Conservation (phyloP, 1,140 invertebrate genomes). For the Drosophila ironensis region DNA sequence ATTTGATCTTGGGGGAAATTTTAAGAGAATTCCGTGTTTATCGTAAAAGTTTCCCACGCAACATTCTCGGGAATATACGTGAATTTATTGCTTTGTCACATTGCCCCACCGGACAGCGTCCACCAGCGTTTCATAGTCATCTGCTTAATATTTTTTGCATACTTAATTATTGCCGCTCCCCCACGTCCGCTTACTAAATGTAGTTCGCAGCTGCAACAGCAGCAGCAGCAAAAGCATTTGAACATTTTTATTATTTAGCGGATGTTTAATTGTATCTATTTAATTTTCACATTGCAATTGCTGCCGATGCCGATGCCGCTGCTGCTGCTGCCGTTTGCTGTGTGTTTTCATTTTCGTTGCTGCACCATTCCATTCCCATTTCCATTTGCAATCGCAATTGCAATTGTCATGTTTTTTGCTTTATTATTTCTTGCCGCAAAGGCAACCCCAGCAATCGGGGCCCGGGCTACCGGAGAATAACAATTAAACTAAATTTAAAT, state of each 20-base stretch:
- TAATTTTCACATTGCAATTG: constrained; percentile 79
- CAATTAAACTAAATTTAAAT: constrained; percentile 82
- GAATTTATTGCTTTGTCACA: constrained; percentile 41
- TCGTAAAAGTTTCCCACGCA: constrained; percentile 42
- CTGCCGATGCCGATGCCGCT: too few relatives aligned
- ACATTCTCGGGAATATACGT: constrained; percentile 27
- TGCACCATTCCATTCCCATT: constrained; percentile 9
- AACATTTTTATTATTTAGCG: constrained; percentile 80
- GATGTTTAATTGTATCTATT: constrained; percentile 81
- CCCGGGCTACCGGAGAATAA: constrained; percentile 72
- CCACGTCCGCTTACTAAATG: constrained; percentile 29
- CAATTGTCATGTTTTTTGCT: constrained; percentile 68
- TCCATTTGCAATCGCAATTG: constrained; percentile 47
- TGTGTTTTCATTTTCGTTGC: constrained; percentile 59
- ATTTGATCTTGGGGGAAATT: too few relatives aligned
- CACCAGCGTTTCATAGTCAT: constrained; percentile 6
- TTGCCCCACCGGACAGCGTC: not conserved
- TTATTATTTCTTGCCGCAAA: constrained; percentile 57
- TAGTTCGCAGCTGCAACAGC: constrained; percentile 26
- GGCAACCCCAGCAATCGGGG: constrained; percentile 36
- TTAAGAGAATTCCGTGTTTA: constrained; percentile 26
- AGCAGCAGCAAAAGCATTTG: constrained; percentile 36
- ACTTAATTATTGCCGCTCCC: constrained; percentile 41
- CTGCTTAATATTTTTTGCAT: constrained; percentile 34
- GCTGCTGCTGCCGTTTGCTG: constrained; percentile 29